These are phyloP conservation scores for Caenorhabditis latens DNA, from an alignment of 1,140 invertebrate species.

Conservation along the genomic window DNA sequence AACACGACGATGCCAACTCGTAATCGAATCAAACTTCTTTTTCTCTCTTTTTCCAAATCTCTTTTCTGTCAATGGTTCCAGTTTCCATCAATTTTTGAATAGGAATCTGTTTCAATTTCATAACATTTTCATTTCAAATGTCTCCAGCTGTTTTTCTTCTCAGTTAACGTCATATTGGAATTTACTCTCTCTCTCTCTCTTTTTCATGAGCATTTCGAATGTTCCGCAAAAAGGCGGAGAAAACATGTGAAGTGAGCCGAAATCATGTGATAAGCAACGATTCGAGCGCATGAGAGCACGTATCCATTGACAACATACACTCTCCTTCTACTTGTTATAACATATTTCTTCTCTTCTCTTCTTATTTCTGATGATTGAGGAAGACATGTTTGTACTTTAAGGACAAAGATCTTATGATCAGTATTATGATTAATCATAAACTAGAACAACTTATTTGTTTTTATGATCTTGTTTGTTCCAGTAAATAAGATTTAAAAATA, in stretches of 20 bases:
- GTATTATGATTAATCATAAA: background rate
- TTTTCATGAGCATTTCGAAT: no score
- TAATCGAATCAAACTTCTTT: slow-evolving; percentile 20
- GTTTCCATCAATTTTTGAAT: background rate
- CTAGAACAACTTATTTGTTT: background rate
- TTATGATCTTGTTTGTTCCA: slow-evolving; percentile 6
- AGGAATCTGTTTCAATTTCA: no score
- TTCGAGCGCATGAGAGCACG: slow-evolving; percentile 33
- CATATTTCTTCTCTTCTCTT: background rate
- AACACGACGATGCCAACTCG: background rate
- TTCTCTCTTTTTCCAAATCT: background rate
- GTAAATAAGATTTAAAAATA: background rate
- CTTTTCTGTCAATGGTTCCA: background rate
- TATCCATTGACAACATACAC: slow-evolving; percentile 26
- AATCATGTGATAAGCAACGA: slow-evolving; percentile 42
- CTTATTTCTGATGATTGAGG: background rate
- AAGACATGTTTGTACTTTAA: background rate
- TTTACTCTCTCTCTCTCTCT: no score
- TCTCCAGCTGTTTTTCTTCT: no score
- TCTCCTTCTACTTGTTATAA: background rate
- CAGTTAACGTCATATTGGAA: no score
- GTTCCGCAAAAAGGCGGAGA: background rate
- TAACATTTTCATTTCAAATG: no score
- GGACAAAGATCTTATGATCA: background rate
- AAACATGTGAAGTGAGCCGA: slow-evolving; percentile 29